phyloP scores from a whole-genome alignment of 2,888 invertebrate species.

The Andrena haemorrhoa region DNA sequence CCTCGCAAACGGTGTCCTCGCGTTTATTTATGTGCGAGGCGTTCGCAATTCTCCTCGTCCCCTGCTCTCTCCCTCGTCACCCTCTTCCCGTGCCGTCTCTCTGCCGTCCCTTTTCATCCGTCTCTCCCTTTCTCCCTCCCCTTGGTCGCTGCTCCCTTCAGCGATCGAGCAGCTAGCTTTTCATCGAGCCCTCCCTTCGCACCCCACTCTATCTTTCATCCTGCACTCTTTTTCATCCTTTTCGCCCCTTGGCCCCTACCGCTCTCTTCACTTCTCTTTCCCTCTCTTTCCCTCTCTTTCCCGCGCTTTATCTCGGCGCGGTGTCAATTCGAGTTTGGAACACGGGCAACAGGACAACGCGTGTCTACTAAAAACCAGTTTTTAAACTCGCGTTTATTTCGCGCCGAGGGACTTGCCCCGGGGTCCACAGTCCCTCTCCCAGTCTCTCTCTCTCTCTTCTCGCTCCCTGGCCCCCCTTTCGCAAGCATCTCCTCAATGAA shows the following conservation, averaged over 20 bases:
- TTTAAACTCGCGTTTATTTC: constrained; percentile 81
- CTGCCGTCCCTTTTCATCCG: constrained; percentile 39
- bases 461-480: background rate
- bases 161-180: constrained; percentile 65
- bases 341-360: constrained; percentile 82
- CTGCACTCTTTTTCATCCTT: constrained; percentile 35
- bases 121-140: constrained; percentile 17
- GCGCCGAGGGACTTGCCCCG: constrained; percentile 51
- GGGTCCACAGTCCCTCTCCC: constrained; percentile 7
- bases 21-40: constrained; percentile 81
- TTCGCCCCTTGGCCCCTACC: constrained; percentile 31
- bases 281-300: constrained; percentile 42
- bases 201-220: constrained; percentile 15
- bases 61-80: constrained; percentile 46
- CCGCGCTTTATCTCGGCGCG: constrained; percentile 80
- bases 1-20: constrained; percentile 79
- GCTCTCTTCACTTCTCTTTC: constrained; percentile 29
- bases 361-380: constrained; percentile 84
- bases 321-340: constrained; percentile 85
- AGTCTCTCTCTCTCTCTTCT: constrained; percentile 8
- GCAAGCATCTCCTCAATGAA: constrained; percentile 12
- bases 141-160: constrained; percentile 41
- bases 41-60: constrained; percentile 70
- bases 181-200: constrained; percentile 57
- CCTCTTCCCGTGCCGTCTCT: constrained; percentile 41